Conservation (phyloP, 2,113 vertebrate genomes). For the Pachyramphus minor region DNA sequence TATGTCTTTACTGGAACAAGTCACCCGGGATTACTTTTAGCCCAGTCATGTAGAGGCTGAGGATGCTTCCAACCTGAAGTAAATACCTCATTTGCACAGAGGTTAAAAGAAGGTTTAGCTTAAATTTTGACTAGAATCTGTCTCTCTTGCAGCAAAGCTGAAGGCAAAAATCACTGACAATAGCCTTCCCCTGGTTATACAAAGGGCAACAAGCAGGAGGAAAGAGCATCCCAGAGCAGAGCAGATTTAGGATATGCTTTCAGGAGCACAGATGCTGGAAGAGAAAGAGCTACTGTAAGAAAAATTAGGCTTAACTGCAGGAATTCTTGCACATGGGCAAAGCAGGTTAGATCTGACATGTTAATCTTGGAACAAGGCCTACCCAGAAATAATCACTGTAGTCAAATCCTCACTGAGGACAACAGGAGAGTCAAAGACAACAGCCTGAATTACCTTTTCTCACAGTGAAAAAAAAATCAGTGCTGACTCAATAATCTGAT, state of each 20-base stretch:
- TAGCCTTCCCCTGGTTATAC: fast-evolving
- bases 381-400: not conserved
- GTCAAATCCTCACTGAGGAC: not conserved
- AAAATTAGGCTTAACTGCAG: not conserved
- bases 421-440: not conserved
- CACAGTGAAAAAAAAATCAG: not conserved
- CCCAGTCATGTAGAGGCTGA: not conserved
- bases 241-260: not conserved
- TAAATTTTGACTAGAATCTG: not conserved
- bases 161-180: not conserved
- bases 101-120: not conserved
- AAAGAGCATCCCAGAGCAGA: not conserved
- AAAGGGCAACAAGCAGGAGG: not conserved
- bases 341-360: not conserved
- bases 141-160: not conserved
- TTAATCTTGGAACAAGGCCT: not conserved
- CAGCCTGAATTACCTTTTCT: not conserved
- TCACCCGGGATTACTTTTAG: not conserved
- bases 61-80: not conserved
- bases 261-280: not conserved
- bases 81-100: not conserved
- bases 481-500: not conserved
- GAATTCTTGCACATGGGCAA: not conserved
- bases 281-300: not conserved
- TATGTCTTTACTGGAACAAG: not conserved